Evolutionary conservation across 2,888 invertebrate species (phyloP).

Genomic region (Alentia gelatinosa): DNA sequence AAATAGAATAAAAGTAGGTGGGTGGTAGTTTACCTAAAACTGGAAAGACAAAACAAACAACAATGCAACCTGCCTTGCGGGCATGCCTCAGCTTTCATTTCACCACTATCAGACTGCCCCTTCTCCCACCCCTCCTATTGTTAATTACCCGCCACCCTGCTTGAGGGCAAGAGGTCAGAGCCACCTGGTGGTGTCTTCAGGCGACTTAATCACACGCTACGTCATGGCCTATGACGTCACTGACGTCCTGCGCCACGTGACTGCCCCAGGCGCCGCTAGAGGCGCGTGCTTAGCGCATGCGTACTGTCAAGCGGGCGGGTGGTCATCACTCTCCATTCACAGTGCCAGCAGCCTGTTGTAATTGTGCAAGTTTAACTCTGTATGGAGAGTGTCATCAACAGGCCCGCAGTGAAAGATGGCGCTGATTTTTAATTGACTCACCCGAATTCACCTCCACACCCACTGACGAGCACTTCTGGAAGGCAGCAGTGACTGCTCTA

Average conservation of each 20-base stretch:
- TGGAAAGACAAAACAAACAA: background rate
- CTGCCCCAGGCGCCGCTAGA: background rate
- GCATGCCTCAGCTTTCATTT: background rate
- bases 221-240: slow-evolving; percentile 12
- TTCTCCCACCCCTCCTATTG: background rate
- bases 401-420: background rate
- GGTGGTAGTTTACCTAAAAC: no score
- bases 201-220: background rate
- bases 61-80: background rate
- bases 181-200: background rate
- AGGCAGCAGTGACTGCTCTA: no score
- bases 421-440: background rate
- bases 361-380: background rate
- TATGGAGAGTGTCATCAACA: background rate
- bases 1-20: no score
- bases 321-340: background rate
- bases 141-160: background rate
- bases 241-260: background rate
- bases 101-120: background rate
- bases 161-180: background rate
- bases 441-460: background rate
- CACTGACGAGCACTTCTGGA: no score
- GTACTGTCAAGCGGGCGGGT: background rate
- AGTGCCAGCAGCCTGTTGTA: background rate
- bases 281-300: slow-evolving; percentile 35